A percentile compares a stretch with the other conserved stretches of the same genome.
Conservation (phyloP, 2,888 invertebrate species). For the Parnassius smintheus region DNA sequence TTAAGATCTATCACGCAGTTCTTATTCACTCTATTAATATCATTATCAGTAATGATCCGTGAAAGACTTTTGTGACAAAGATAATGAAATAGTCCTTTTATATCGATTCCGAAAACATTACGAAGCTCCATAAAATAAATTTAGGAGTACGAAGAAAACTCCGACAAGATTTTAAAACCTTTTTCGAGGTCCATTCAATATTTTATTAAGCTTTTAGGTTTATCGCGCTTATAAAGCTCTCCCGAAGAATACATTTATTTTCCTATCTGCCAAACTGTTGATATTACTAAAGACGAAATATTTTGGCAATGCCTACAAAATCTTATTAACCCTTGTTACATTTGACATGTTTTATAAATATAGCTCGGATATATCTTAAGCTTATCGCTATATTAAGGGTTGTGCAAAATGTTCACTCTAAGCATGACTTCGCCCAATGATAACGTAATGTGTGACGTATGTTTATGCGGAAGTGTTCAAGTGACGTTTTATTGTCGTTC, state of each 20-base stretch:
- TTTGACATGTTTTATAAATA: conserved; percentile 27
- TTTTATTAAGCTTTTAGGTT: no score
- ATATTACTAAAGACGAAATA: conserved; percentile 11
- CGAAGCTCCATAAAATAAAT: not conserved
- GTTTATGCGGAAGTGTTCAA: conserved; percentile 23
- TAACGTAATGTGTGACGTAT: conserved; percentile 23
- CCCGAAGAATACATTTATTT: not conserved
- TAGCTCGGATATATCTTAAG: conserved; percentile 5
- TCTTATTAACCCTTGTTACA: conserved; percentile 27
- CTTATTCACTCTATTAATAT: no score
- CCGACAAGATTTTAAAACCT: not conserved
- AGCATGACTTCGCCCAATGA: conserved; percentile 26
- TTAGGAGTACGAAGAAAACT: not conserved
- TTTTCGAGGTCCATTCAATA: not conserved
- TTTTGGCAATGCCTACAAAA: conserved; percentile 20
- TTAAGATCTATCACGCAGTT: no score
- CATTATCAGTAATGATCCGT: not conserved
- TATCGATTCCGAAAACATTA: no score
- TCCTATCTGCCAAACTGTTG: conserved; percentile 7
- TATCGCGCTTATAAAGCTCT: not conserved
- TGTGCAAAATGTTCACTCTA: conserved; percentile 16
- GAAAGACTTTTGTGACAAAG: not conserved
- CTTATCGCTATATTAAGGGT: conserved; percentile 21
- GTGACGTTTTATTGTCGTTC: conserved; percentile 23
- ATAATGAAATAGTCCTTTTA: no score